These are phyloP conservation scores for Pteruthius melanotis DNA, from an alignment of 2,113 vertebrate genomes.

Conservation along the genomic window DNA sequence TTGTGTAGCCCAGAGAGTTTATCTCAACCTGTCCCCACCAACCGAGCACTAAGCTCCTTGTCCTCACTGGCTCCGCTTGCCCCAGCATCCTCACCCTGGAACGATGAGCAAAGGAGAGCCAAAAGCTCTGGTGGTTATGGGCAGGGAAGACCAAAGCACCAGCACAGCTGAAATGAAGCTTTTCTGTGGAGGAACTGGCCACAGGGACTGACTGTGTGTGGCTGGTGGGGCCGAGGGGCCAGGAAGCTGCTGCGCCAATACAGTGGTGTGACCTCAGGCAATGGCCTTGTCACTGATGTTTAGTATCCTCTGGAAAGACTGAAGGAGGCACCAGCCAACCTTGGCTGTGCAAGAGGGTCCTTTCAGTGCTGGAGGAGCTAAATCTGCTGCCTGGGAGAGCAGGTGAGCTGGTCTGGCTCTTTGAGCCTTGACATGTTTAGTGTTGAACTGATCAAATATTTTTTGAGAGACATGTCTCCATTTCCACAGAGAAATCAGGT, in stretches of 20 bases:
- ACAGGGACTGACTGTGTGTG: neutral
- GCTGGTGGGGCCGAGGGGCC: neutral
- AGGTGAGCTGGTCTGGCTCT: neutral
- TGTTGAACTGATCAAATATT: neutral
- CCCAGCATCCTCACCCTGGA: neutral
- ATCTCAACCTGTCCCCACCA: neutral
- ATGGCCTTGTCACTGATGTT: neutral
- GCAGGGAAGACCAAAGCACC: neutral
- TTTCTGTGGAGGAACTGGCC: neutral
- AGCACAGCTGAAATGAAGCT: neutral
- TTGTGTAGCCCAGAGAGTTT: neutral
- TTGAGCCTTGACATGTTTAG: neutral
- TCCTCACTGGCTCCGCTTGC: neutral
- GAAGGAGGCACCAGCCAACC: neutral
- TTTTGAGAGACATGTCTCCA: neutral
- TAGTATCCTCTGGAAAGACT: neutral
- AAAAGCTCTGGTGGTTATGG: neutral
- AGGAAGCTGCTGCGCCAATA: neutral
- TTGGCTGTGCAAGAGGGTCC: neutral
- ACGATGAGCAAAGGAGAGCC: neutral
- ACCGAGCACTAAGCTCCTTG: rapidly evolving
- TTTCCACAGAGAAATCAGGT: neutral
- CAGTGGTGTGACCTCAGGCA: rapidly evolving
- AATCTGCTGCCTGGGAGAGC: neutral
- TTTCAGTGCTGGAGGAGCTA: neutral